These are phyloP conservation scores for Phymastichus coffea DNA, from an alignment of 1,140 invertebrate species.

Conservation along the genomic window DNA sequence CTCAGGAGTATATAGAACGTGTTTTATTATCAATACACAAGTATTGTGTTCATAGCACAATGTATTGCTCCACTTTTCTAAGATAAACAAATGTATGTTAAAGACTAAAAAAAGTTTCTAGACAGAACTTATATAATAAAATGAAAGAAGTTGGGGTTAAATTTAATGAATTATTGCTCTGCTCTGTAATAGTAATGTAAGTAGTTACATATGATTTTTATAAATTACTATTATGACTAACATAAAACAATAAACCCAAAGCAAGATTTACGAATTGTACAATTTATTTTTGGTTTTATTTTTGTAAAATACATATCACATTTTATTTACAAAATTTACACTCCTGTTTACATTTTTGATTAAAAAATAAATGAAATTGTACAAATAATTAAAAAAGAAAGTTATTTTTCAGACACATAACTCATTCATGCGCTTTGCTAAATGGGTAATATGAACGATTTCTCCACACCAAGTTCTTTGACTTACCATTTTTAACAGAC, in stretches of 20 bases:
- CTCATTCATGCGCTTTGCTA: conserved; percentile 50
- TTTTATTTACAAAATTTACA: too few relatives aligned
- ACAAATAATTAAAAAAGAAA: too few relatives aligned
- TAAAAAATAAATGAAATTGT: too few relatives aligned
- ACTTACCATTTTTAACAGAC: conserved; percentile 69
- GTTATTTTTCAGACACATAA: conserved; percentile 3
- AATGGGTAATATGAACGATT: conserved; percentile 56
- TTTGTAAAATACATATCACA: too few relatives aligned
- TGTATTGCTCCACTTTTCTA: conserved; percentile 17
- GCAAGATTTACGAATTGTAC: too few relatives aligned
- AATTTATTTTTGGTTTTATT: too few relatives aligned
- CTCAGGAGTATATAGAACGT: conserved; percentile 1
- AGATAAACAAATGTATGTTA: conserved; percentile 6
- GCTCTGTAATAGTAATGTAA: conserved; percentile 30
- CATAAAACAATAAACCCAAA: too few relatives aligned
- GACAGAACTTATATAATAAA: conserved; percentile 12
- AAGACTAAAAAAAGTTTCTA: conserved; percentile 3
- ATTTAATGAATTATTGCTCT: too few relatives aligned
- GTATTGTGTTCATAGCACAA: conserved; percentile 10
- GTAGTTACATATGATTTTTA: conserved; percentile 40
- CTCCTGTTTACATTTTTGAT: too few relatives aligned
- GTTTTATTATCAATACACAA: conserved; percentile 16
- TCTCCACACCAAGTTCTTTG: conserved; percentile 69
- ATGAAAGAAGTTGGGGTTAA: conserved; percentile 6
- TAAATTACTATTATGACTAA: conserved; percentile 36